Conservation (phyloP, 2,888 invertebrate genomes). For the Idaea biselata region DNA sequence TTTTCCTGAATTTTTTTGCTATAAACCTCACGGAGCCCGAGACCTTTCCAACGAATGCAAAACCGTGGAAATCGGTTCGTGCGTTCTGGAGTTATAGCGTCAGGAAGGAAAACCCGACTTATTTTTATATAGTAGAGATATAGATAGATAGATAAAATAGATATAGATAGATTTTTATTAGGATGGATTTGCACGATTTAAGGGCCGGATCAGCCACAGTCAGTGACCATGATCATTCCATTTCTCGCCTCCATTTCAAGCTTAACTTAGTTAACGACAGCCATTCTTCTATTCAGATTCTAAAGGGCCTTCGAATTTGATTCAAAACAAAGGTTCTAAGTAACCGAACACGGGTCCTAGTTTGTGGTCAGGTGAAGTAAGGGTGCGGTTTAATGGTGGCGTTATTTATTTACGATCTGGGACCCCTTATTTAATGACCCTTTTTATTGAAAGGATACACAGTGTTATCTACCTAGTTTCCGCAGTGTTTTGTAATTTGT, state of each 20-base stretch:
- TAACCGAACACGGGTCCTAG: not conserved
- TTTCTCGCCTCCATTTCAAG: not conserved
- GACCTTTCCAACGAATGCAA: no score
- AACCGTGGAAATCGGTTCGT: no score
- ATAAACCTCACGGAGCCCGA: no score
- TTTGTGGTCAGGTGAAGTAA: not conserved
- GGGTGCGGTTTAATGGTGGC: not conserved
- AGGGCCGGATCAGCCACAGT: not conserved
- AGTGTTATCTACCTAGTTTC: not conserved
- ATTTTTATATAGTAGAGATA: no score
- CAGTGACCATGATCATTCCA: not conserved
- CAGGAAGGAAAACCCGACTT: no score
- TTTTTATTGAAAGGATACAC: not conserved
- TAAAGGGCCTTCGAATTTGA: conserved; percentile 1
- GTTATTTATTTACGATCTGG: conserved; percentile 1
- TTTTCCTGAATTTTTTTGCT: no score
- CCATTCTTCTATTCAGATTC: not conserved
- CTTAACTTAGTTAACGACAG: not conserved
- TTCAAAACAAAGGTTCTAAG: not conserved
- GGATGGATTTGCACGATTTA: no score
- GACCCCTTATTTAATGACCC: not conserved
- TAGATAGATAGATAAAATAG: no score
- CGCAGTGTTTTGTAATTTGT: conserved; percentile 1
- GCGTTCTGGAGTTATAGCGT: no score
- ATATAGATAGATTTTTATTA: no score